Conservation (phyloP, 2,113 vertebrate species). For the Labeo catla region DNA sequence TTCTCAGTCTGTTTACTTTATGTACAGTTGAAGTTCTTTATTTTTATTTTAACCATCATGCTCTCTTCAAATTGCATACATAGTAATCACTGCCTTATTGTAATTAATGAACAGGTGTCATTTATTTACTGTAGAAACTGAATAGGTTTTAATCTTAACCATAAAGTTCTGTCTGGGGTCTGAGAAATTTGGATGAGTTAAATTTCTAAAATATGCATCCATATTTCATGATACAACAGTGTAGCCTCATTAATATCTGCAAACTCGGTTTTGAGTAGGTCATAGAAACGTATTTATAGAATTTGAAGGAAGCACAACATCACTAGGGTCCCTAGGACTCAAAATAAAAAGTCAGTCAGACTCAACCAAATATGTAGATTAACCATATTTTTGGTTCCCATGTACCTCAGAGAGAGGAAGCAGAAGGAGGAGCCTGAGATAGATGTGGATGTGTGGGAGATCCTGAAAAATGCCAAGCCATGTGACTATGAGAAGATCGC, state of each 20-base stretch:
- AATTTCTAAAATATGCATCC: neutral
- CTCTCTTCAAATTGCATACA: neutral
- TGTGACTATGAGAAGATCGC: slow-evolving; percentile 92
- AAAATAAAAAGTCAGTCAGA: neutral
- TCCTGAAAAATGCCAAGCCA: slow-evolving; percentile 87
- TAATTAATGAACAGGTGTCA: neutral
- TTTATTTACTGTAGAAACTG: neutral
- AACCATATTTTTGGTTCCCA: neutral
- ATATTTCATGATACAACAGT: neutral
- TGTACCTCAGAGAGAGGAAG: slow-evolving; percentile 43
- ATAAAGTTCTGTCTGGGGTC: neutral
- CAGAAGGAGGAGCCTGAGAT: slow-evolving; percentile 68
- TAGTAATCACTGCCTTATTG: neutral
- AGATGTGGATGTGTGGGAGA: slow-evolving; percentile 85
- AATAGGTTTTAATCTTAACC: neutral
- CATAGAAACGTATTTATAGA: neutral
- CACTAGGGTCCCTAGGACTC: neutral
- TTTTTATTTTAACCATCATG: neutral
- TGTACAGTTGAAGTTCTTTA: neutral
- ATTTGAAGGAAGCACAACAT: neutral
- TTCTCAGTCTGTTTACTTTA: neutral
- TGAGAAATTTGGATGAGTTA: neutral
- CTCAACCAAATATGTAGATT: neutral
- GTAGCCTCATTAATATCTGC: neutral
- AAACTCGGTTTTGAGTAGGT: neutral